Percentiles rank a stretch among this genome's conserved stretches.
These are phyloP conservation scores for Linnaemya tessellans DNA, from an alignment of 2,888 invertebrate genomes.

Conservation along the genomic window DNA sequence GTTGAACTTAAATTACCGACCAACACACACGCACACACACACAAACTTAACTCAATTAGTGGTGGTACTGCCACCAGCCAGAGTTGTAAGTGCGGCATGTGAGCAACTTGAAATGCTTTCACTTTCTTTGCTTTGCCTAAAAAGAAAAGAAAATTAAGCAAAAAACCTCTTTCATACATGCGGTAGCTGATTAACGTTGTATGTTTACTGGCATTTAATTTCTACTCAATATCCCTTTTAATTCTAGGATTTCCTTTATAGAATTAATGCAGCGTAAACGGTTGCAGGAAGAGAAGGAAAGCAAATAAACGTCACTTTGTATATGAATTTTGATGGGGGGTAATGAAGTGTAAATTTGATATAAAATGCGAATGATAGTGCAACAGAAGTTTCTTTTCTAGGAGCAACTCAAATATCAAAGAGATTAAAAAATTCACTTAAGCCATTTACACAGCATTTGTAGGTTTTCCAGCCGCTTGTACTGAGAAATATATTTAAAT, in stretches of 20 bases:
- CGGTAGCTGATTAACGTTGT: constrained; percentile 37
- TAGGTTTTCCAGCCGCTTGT: constrained; percentile 22
- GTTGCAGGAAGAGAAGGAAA: not conserved
- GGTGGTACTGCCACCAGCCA: not conserved
- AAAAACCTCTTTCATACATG: constrained; percentile 17
- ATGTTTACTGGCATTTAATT: constrained; percentile 26
- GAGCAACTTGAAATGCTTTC: constrained; percentile 10
- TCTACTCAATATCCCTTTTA: constrained; percentile 42
- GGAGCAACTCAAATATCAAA: constrained; percentile 36
- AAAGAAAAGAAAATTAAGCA: not conserved
- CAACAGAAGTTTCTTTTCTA: not conserved
- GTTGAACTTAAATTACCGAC: constrained; percentile 20
- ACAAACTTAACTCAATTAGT: constrained; percentile 53
- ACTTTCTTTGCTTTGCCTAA: constrained; percentile 19
- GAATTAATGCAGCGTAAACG: constrained; percentile 41
- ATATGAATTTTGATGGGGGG: constrained; percentile 18
- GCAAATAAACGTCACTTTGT: constrained; percentile 23
- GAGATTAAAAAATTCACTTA: constrained; percentile 18
- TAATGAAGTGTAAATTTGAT: constrained; percentile 41
- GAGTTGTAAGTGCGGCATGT: not conserved
- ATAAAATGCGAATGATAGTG: constrained; percentile 18
- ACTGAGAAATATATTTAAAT: not conserved
- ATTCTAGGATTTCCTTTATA: constrained; percentile 40
- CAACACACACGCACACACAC: too few species aligned
- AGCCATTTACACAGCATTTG: constrained; percentile 14